These are phyloP conservation scores for Antennarius striatus DNA, from an alignment of 2,113 vertebrate genomes.

Conservation along the genomic window DNA sequence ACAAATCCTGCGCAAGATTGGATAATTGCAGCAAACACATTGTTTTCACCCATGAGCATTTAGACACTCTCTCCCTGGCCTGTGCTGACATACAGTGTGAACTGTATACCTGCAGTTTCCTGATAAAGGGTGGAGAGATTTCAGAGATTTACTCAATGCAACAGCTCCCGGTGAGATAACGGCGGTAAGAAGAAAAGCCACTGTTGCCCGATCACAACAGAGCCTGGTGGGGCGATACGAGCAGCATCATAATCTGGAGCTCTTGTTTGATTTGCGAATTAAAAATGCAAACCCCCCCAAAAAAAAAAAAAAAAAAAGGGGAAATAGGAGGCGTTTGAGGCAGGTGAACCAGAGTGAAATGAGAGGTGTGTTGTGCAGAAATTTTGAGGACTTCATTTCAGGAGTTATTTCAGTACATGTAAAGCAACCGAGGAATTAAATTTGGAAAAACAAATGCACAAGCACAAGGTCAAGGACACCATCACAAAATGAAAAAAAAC, in stretches of 20 bases:
- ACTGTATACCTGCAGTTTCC: slow-evolving; percentile 61
- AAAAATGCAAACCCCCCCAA: slow-evolving; percentile 22
- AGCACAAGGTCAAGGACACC: neutral
- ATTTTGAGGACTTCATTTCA: too few species aligned
- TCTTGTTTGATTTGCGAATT: slow-evolving; percentile 62
- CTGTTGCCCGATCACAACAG: slow-evolving; percentile 29
- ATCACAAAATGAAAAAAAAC: neutral
- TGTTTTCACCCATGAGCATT: slow-evolving; percentile 45
- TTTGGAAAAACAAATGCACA: neutral
- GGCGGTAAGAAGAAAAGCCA: slow-evolving; percentile 19
- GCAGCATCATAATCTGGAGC: slow-evolving; percentile 38
- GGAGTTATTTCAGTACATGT: too few species aligned
- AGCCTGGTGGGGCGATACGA: slow-evolving; percentile 34
- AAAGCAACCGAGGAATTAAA: neutral
- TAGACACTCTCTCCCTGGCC: slow-evolving; percentile 36
- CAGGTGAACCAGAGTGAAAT: slow-evolving; percentile 12
- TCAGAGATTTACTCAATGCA: slow-evolving; percentile 50
- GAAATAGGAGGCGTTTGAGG: slow-evolving; percentile 1
- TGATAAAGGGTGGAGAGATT: slow-evolving; percentile 59
- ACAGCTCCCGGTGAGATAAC: slow-evolving; percentile 27
- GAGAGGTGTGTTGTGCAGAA: too few species aligned
- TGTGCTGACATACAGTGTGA: slow-evolving; percentile 39
- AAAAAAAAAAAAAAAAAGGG: neutral
- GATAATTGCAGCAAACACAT: slow-evolving; percentile 52
- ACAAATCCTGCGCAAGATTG: slow-evolving; percentile 14